Evolutionary conservation across 2,888 invertebrate species (phyloP).

Genomic region (Druceiella hillmani): DNA sequence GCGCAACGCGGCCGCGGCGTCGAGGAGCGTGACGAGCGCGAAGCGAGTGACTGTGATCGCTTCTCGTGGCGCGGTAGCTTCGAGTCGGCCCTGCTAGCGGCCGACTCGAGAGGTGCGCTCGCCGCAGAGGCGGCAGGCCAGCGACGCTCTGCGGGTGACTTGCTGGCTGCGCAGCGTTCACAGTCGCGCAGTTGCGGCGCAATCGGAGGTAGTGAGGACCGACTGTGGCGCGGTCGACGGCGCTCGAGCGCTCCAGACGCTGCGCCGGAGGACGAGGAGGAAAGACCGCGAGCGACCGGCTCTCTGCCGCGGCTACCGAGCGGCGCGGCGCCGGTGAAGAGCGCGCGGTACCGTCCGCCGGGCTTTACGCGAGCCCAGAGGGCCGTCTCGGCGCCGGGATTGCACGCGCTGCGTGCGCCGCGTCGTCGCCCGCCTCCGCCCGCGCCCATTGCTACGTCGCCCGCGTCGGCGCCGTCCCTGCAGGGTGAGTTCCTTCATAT

Average conservation of each 20-base stretch:
- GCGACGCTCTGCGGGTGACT: slow-evolving; percentile 76
- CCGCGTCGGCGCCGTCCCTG: slow-evolving; percentile 44
- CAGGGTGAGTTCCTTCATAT: slow-evolving; percentile 62
- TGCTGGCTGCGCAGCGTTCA: slow-evolving; percentile 73
- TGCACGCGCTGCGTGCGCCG: slow-evolving; percentile 61
- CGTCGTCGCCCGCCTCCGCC: slow-evolving; percentile 48
- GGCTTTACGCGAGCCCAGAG: slow-evolving; percentile 73
- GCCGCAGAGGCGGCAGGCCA: slow-evolving; percentile 68
- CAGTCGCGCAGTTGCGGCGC: slow-evolving; percentile 81
- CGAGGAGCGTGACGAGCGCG: slow-evolving; percentile 66
- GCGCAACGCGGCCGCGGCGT: slow-evolving; percentile 46
- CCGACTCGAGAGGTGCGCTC: slow-evolving; percentile 77
- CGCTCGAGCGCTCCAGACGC: slow-evolving; percentile 46
- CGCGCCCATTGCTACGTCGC: slow-evolving; percentile 32
- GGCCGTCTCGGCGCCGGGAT: slow-evolving; percentile 69
- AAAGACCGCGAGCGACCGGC: slow-evolving; percentile 61
- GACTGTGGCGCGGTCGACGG: slow-evolving; percentile 44
- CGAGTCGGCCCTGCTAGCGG: slow-evolving; percentile 84
- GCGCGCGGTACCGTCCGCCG: slow-evolving; percentile 81
- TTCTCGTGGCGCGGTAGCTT: slow-evolving; percentile 92
- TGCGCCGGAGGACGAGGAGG: slow-evolving; percentile 52
- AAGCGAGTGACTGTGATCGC: slow-evolving; percentile 82
- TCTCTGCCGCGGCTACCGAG: slow-evolving; percentile 70
- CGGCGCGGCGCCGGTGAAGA: slow-evolving; percentile 63
- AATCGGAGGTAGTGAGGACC: slow-evolving; percentile 66